phyloP scores from a whole-genome alignment of 2,888 invertebrate species.

The Smittia aterrima region DNA sequence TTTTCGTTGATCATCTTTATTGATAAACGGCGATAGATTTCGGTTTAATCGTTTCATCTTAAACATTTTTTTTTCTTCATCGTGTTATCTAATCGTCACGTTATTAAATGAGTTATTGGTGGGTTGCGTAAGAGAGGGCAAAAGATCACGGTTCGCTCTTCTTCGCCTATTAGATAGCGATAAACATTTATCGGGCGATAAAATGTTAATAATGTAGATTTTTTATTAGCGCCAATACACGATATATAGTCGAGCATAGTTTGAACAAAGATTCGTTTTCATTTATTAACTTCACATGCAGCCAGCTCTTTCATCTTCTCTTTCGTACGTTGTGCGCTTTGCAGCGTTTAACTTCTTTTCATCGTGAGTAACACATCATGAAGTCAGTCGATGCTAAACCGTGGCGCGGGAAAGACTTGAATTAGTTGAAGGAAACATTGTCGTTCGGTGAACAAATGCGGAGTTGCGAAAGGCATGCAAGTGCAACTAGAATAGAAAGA shows the following conservation, averaged over 20 bases:
- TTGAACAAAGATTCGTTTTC: background rate
- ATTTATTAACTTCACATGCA: background rate
- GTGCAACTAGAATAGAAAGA: conserved; percentile 14
- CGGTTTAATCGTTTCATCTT: conserved; percentile 3
- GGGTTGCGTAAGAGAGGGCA: too few species aligned
- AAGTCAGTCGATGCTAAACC: conserved; percentile 27
- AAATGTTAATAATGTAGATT: conserved; percentile 24
- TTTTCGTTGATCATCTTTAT: too few species aligned
- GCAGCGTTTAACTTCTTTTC: conserved; percentile 17
- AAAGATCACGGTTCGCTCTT: too few species aligned
- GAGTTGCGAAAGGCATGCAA: background rate
- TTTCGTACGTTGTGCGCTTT: conserved; percentile 10
- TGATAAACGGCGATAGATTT: background rate
- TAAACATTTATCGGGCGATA: conserved; percentile 20
- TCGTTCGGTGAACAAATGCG: background rate
- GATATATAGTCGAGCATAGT: background rate
- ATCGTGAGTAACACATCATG: conserved; percentile 20
- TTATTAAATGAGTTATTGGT: background rate
- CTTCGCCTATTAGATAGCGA: conserved; percentile 3
- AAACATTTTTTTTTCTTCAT: background rate
- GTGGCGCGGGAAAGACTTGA: conserved; percentile 27
- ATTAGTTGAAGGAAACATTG: background rate
- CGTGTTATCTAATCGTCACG: conserved; percentile 1
- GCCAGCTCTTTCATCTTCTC: conserved; percentile 1
- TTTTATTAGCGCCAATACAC: background rate